A percentile compares a stretch with the other conserved stretches of the same genome.
Conservation (phyloP, 2,888 invertebrate species). For the Dasypolia templi region DNA sequence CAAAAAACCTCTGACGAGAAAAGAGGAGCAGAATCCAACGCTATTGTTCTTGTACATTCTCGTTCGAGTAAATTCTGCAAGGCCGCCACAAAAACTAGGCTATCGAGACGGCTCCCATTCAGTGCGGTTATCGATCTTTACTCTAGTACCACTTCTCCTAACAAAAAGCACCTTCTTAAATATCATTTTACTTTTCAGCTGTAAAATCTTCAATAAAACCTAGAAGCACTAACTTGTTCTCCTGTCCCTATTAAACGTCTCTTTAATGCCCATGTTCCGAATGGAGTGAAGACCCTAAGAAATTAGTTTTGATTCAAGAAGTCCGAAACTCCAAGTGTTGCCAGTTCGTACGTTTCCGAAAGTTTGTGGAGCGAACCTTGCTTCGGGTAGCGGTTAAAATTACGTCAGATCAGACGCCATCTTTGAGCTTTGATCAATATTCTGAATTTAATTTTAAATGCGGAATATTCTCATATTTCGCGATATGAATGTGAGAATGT, state of each 20-base stretch:
- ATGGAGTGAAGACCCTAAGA: slow-evolving; percentile 12
- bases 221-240: slow-evolving; percentile 26
- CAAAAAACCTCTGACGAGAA: slow-evolving; percentile 38
- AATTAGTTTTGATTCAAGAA: slow-evolving; percentile 30
- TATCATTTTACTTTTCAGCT: slow-evolving; percentile 37
- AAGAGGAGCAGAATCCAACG: slow-evolving; percentile 37
- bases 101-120: slow-evolving; percentile 63
- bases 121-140: slow-evolving; percentile 71
- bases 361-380: slow-evolving; percentile 31
- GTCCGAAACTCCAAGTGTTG: slow-evolving; percentile 18
- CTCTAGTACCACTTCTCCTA: slow-evolving; percentile 61
- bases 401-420: slow-evolving; percentile 45
- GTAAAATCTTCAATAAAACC: slow-evolving; percentile 34
- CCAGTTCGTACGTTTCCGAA: slow-evolving; percentile 13
- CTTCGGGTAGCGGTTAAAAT: slow-evolving; percentile 25
- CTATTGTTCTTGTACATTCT: slow-evolving; percentile 41
- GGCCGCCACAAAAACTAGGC: slow-evolving; percentile 66
- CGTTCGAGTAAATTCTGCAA: slow-evolving; percentile 49
- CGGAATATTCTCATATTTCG: slow-evolving; percentile 46
- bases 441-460: slow-evolving; percentile 60
- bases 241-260: slow-evolving; percentile 25
- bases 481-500: slow-evolving; percentile 30
- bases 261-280: slow-evolving; percentile 28
- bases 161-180: slow-evolving; percentile 62
- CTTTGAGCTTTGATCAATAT: slow-evolving; percentile 41